These are phyloP conservation scores for Cepaea hortensis DNA, from an alignment of 2,888 invertebrate species.

Conservation along the genomic window DNA sequence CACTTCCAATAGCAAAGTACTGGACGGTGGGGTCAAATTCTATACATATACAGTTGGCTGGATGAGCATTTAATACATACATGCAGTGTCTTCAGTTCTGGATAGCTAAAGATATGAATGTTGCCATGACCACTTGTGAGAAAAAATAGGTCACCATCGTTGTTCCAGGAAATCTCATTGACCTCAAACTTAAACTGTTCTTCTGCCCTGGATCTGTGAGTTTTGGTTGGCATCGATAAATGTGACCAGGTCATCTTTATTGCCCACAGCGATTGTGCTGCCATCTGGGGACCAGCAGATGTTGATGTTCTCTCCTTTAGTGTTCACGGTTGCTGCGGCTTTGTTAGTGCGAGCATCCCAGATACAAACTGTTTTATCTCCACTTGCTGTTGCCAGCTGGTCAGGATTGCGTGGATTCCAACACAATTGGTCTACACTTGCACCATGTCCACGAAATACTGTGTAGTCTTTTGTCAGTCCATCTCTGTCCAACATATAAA, in stretches of 20 bases:
- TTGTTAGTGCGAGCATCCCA: conserved; percentile 96
- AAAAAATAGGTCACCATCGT: conserved; percentile 93
- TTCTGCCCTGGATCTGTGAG: conserved; percentile 79
- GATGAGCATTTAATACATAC: conserved; percentile 97
- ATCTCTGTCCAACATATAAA: conserved; percentile 90
- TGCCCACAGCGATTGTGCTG: conserved; percentile 96
- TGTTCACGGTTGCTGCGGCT: conserved; percentile 89
- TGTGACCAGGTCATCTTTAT: conserved; percentile 97
- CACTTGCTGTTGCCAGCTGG: conserved; percentile 94
- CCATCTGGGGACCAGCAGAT: conserved; percentile 99
- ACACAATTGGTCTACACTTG: conserved; percentile 96
- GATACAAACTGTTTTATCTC: conserved; percentile 96
- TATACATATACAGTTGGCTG: conserved; percentile 97
- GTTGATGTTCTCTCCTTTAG: conserved; percentile 98
- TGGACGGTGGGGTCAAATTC: conserved; percentile 96
- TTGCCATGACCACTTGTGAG: conserved; percentile 96
- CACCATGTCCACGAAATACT: conserved; percentile 93
- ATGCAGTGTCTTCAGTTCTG: conserved; percentile 87
- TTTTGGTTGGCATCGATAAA: conserved; percentile 88
- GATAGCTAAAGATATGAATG: conserved; percentile 94
- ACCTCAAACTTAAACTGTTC: conserved; percentile 98
- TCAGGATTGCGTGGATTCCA: conserved; percentile 97
- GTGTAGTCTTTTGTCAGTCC: conserved; percentile 88
- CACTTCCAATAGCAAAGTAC: conserved; percentile 97
- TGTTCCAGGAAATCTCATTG: conserved; percentile 98